Percentiles rank a stretch among this genome's conserved stretches.
These are phyloP conservation scores for Polypterus senegalus DNA, from an alignment of 2,113 vertebrate species.

Conservation along the genomic window DNA sequence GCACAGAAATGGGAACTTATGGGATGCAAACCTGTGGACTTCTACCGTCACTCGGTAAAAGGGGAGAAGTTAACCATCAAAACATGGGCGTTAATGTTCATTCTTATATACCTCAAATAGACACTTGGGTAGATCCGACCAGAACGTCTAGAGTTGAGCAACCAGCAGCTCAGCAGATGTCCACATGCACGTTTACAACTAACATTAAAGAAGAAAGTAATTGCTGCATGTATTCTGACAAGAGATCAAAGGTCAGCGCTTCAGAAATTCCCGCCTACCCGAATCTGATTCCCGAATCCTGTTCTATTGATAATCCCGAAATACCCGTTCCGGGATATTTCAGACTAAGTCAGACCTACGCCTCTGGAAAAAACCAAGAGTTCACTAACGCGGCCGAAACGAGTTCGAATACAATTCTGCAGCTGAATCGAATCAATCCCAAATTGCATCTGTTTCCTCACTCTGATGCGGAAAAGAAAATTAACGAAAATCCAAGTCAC, in stretches of 20 bases:
- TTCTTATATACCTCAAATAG: conserved; percentile 97
- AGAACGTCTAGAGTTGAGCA: conserved; percentile 91
- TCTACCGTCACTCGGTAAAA: conserved; percentile 94
- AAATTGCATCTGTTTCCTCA: conserved; percentile 78
- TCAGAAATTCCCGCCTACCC: conserved; percentile 80
- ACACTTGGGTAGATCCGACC: conserved; percentile 91
- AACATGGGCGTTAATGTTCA: conserved; percentile 96
- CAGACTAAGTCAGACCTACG: conserved; percentile 96
- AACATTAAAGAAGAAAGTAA: conserved; percentile 97
- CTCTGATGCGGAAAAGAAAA: conserved; percentile 78
- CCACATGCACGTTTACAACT: conserved; percentile 90
- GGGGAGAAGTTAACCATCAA: conserved; percentile 91
- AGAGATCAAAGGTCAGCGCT: conserved; percentile 83
- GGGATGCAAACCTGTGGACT: conserved; percentile 99
- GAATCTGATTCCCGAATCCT: conserved; percentile 77
- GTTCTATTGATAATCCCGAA: conserved; percentile 85
- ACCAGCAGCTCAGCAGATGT: conserved; percentile 83
- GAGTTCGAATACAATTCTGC: conserved; percentile 84
- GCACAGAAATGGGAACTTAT: conserved; percentile 95
- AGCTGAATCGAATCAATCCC: conserved; percentile 78
- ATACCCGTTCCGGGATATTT: conserved; percentile 97
- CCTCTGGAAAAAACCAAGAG: conserved; percentile 85
- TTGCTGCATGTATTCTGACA: conserved; percentile 99
- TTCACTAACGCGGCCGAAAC: conserved; percentile 77
- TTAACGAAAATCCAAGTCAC: conserved; percentile 59